phyloP scores from a whole-genome alignment of 1,140 invertebrate species.

The Himalopsyche phryganea region DNA sequence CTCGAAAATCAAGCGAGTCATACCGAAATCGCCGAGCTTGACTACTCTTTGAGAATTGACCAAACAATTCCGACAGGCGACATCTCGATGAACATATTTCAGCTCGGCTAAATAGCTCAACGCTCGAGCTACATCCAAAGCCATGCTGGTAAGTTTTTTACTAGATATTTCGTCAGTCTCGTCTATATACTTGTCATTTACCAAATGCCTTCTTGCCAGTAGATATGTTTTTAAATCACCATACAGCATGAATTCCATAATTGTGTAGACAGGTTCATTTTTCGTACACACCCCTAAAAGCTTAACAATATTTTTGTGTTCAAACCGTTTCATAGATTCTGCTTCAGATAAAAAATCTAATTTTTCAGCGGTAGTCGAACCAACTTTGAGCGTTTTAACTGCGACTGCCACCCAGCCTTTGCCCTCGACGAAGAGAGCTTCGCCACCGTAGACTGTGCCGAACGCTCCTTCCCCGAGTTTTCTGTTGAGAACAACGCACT shows the following conservation, averaged over 20 bases:
- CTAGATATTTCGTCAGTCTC: conserved; percentile 74
- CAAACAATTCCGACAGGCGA: conserved; percentile 85
- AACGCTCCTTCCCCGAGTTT: conserved; percentile 87
- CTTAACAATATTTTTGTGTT: conserved; percentile 86
- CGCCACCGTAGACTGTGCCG: conserved; percentile 83
- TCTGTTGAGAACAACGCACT: conserved; percentile 85
- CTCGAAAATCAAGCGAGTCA: conserved; percentile 84
- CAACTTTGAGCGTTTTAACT: conserved; percentile 85
- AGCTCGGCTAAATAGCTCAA: conserved; percentile 75
- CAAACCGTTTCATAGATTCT: conserved; percentile 87
- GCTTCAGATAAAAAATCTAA: conserved; percentile 92
- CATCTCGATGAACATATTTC: conserved; percentile 83
- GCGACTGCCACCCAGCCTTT: conserved; percentile 83
- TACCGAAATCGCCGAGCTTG: conserved; percentile 91
- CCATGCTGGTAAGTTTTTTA: conserved; percentile 78
- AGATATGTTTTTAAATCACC: conserved; percentile 89
- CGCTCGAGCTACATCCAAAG: conserved; percentile 80
- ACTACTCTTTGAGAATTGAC: conserved; percentile 77
- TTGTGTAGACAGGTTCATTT: conserved; percentile 80
- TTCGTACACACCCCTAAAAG: conserved; percentile 83
- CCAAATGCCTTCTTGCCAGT: conserved; percentile 76
- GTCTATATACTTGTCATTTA: conserved; percentile 65
- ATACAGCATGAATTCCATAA: conserved; percentile 93
- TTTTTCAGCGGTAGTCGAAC: conserved; percentile 80
- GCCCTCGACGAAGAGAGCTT: conserved; percentile 64